A percentile compares a stretch with the other conserved stretches of the same genome.
Conservation (phyloP, 2,797 vertebrate genomes). For the Zalophus californianus region DNA sequence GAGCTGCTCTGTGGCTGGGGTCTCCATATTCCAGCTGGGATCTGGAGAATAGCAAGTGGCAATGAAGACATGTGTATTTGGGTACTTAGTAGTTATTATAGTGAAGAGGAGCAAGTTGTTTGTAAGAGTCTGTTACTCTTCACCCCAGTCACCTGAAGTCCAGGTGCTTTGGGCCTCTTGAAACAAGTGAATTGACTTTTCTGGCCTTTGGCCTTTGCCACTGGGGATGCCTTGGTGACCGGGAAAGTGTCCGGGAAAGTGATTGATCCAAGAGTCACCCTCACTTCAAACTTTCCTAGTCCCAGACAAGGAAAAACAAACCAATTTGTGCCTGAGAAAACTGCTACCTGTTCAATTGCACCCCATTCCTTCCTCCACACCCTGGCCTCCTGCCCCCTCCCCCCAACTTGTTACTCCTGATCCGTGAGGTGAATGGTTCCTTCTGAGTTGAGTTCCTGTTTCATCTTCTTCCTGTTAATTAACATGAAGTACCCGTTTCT, state of each 20-base stretch:
- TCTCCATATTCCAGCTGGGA: not conserved
- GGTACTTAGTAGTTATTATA: not conserved
- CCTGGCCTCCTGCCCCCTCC: not conserved
- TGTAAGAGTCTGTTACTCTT: too few species aligned
- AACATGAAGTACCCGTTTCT: not conserved
- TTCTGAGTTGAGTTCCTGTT: not conserved
- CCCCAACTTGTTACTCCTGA: accelerated
- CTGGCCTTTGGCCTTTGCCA: not conserved
- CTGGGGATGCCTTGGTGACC: not conserved
- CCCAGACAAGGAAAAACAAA: not conserved
- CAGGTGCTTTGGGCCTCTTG: not conserved
- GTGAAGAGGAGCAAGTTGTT: not conserved
- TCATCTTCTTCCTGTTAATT: slow-evolving; percentile 60
- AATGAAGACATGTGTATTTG: accelerated
- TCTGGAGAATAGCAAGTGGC: too few species aligned
- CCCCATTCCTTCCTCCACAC: not conserved
- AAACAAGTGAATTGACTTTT: not conserved
- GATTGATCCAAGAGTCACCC: not conserved
- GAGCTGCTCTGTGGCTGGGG: not conserved
- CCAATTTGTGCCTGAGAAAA: too few species aligned
- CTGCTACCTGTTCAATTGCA: accelerated
- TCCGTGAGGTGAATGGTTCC: not conserved
- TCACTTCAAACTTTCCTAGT: not conserved
- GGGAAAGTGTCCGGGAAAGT: not conserved
- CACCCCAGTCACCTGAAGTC: not conserved